Evolutionary conservation across 2,888 invertebrate species (phyloP), one percentile per base, ranked within the genome.

Genomic region (Neuroscelio doddi): DNA sequence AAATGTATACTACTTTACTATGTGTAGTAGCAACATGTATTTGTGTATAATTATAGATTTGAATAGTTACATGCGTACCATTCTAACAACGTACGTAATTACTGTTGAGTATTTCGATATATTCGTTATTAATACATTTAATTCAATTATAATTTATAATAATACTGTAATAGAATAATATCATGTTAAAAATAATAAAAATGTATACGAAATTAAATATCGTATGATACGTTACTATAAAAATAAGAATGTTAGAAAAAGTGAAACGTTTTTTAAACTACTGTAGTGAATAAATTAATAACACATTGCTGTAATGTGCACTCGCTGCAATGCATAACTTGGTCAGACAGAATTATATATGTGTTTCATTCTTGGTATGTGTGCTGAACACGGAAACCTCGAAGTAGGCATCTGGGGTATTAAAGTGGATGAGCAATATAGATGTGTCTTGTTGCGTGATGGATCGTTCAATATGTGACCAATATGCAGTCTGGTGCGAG

Each of bases 351-450:
- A 34, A 8, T 14, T 3, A 12, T 26, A 29, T 16, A 38, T 39
- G 34, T 41, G 12, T 38, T 53, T 16, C 39, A 27, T 50, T 57
- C 59, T 55, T 38, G 49, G 29, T 29, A 10, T 42, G 36, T 47
- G 49, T 42, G 49, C 58, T 58, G 56, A 63, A 45, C 66, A 55
- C 57, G 51, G 30, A 62, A 55, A 65, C 70, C 69, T 70, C 71
- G 64, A 72, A 75, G 70, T 76, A 73, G 74, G 76, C 76, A 77
- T 75, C 70, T 74, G 71, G 76, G 70, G 76, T 74, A 74, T 77
- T 77, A 79, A 79, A 72, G 73, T 68, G 76, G 73, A 79, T 80
- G 77, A 80, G 78, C 75, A 74, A 78, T 77, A 78, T 69, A 69
- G 68, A 65, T 72, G 68, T 76, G 78, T 78, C 78, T 78, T 74